A percentile compares a stretch with the other conserved stretches of the same genome.
phyloP scores from a whole-genome alignment of 2,113 vertebrate species.

The Podilymbus podiceps region DNA sequence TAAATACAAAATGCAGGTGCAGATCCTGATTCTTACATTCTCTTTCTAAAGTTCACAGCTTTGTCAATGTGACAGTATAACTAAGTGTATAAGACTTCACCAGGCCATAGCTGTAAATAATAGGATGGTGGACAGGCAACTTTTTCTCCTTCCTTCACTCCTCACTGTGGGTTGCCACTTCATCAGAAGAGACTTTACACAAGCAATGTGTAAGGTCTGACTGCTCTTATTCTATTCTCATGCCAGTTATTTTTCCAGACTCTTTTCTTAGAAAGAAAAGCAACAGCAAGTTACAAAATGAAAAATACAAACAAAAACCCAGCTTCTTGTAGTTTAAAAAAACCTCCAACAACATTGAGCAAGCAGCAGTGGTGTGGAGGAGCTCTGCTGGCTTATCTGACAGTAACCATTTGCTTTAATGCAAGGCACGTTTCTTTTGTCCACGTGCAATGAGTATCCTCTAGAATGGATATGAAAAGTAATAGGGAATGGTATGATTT shows the following conservation, averaged over 20 bases:
- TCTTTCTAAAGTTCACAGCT: not conserved
- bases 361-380: not conserved
- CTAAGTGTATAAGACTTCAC: not conserved
- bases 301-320: not conserved
- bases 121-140: not conserved
- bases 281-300: not conserved
- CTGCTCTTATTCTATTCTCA: not conserved
- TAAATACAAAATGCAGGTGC: not conserved
- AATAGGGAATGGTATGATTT: not conserved
- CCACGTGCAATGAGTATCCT: not conserved
- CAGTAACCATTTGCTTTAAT: not conserved
- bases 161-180: not conserved
- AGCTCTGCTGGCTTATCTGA: not conserved
- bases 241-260: not conserved
- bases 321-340: not conserved
- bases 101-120: not conserved
- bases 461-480: constrained; percentile 17
- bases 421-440: constrained; percentile 11
- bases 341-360: not conserved
- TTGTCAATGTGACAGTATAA: not conserved
- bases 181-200: not conserved
- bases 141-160: not conserved
- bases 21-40: not conserved
- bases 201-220: not conserved
- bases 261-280: not conserved